Base-by-base conservation (phyloP, 2,888 invertebrate species). In the Mechanitis mazaeus region DNA sequence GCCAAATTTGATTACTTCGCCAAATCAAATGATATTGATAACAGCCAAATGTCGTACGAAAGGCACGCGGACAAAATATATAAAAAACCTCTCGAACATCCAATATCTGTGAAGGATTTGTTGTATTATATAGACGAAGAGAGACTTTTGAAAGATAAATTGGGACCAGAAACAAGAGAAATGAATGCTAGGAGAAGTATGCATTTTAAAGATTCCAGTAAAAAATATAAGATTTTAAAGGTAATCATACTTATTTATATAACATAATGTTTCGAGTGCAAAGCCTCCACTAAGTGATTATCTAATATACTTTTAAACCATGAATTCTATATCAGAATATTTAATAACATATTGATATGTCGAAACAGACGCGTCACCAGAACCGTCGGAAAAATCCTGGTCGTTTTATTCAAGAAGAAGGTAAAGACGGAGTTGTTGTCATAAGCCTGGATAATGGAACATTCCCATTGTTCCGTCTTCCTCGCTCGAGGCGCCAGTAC, bases 401-500 rank as follows among this genome's bases (percentile, higher is more conserved):
- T 3, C 71, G 69, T 2, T 72, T 79, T 47, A 65, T 86, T 0
- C 76, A 80, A 65, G 83, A 84, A 65, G 75, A 75, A 54, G 68
- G 71, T 3, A 64, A 64, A 2, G 67, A 63, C 0, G 77, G 79
- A 2, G 75, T 85, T 33, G 76, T 76, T 2, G 61, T 85, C 61
- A 64, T 83, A 56, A 74, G 72, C 54, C 66, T 85, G 38, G 81
- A 78, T 68, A 68, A 63, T 6, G 78, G 67, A 2, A 81, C 84
- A 2, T 67, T 81, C 61, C 85, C 85, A 0, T 69, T 73, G 68
- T 76, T 85, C 68, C 75, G 75, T 0, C 77, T 86, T 65, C 81
- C 85, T 31, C 64, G 64, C 56, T 63, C 70, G 31, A 75, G 83
- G 12, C 71, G 83, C 7, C 86, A 84, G 73, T 84, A 83, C 72